Conservation (phyloP, 1,140 invertebrate genomes). For the Augochlora pura region DNA sequence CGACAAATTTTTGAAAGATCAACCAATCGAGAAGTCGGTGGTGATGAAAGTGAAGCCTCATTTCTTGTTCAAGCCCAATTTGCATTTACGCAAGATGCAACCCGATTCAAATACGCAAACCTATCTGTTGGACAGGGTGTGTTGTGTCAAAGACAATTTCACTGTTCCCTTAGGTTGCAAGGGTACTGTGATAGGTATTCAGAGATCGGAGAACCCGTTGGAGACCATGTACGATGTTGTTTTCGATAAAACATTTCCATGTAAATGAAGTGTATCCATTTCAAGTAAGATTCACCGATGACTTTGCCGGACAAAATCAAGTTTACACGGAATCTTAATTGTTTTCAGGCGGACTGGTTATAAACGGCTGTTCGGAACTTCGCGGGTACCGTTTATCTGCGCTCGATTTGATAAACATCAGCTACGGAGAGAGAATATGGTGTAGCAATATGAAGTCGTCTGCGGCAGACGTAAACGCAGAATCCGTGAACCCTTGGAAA, state of each 20-base stretch:
- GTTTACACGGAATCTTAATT: not conserved
- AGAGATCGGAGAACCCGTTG: conserved; percentile 76
- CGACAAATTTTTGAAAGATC: conserved; percentile 74
- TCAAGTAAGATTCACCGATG: not conserved
- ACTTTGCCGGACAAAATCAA: not conserved
- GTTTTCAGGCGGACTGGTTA: conserved; percentile 82
- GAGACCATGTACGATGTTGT: conserved; percentile 86
- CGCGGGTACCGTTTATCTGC: conserved; percentile 81
- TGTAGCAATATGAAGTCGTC: conserved; percentile 52
- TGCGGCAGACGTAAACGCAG: not conserved
- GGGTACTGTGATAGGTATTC: conserved; percentile 90
- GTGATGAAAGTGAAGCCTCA: conserved; percentile 90
- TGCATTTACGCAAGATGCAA: conserved; percentile 70
- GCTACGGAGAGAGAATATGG: conserved; percentile 78
- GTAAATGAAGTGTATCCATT: conserved; percentile 46
- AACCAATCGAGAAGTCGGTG: conserved; percentile 78
- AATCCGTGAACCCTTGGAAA: not conserved
- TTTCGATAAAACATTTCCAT: conserved; percentile 87
- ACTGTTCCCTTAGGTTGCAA: conserved; percentile 89
- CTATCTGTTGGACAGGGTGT: conserved; percentile 90
- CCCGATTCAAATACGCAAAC: conserved; percentile 86
- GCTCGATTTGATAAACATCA: conserved; percentile 83
- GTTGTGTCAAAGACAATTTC: conserved; percentile 87
- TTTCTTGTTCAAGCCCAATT: conserved; percentile 81
- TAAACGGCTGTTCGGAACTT: conserved; percentile 79